Conservation (phyloP, 2,113 vertebrate species). For the Megaceryle maxima region DNA sequence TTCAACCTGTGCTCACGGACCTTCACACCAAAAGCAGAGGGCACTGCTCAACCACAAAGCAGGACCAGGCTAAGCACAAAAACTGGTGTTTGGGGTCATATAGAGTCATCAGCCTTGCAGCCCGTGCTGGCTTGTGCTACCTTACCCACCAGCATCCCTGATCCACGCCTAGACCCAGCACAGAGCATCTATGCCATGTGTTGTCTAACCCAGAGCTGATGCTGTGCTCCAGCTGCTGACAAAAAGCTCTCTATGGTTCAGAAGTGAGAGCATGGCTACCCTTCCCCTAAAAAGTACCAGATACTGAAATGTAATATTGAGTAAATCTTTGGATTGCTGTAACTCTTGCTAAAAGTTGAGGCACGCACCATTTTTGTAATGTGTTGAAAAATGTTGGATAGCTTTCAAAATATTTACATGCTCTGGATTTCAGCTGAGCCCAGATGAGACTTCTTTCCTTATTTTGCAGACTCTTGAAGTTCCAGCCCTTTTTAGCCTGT, state of each 20-base stretch:
- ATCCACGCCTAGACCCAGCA: neutral
- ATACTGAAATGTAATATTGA: neutral
- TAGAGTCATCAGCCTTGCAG: neutral
- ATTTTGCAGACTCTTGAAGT: neutral
- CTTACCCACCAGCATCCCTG: neutral
- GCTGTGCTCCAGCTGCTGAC: neutral
- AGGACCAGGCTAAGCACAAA: neutral
- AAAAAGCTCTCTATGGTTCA: neutral
- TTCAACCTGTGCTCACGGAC: neutral
- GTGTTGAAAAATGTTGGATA: neutral
- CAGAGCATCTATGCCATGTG: rapidly evolving
- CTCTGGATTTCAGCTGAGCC: neutral
- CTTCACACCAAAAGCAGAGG: neutral
- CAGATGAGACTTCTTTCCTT: neutral
- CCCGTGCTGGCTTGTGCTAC: neutral
- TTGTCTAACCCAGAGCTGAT: neutral
- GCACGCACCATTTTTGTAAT: neutral
- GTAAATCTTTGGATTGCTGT: conserved; percentile 18
- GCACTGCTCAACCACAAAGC: neutral
- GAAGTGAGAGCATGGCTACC: neutral
- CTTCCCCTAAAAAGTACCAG: conserved; percentile 15
- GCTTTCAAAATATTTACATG: neutral
- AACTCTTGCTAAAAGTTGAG: neutral
- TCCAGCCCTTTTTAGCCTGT: neutral
- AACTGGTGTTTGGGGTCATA: neutral